A percentile compares a stretch with the other conserved stretches of the same genome.
Evolutionary conservation across 64 coral and sea anemone genomes (phyloP).

Genomic region (Porites lutea): DNA sequence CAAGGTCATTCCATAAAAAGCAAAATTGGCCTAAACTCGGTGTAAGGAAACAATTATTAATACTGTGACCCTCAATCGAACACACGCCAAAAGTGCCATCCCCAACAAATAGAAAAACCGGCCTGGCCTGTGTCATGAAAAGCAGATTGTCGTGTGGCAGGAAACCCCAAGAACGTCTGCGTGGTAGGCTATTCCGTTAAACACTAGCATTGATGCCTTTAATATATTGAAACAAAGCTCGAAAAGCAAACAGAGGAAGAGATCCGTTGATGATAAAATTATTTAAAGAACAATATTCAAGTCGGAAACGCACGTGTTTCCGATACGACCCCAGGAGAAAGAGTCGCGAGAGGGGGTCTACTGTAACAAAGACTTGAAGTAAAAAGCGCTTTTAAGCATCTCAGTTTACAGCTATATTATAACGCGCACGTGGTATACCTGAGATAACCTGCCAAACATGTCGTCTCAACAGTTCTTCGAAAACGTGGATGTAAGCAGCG

Average conservation of each 20-base stretch:
- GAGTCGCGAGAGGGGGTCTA: too few species aligned
- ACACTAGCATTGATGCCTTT: not conserved
- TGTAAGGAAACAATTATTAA: not conserved
- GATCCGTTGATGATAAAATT: too few species aligned
- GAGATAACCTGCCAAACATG: not conserved
- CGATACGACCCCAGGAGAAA: too few species aligned
- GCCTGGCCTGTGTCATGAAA: not conserved
- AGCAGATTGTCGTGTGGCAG: not conserved
- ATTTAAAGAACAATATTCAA: too few species aligned
- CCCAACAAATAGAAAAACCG: conserved; percentile 8
- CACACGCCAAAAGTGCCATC: not conserved
- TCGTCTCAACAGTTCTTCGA: too few species aligned
- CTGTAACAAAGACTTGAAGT: too few species aligned
- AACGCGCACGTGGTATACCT: too few species aligned
- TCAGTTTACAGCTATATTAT: not conserved
- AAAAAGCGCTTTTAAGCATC: not conserved
- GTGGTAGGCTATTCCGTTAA: not conserved
- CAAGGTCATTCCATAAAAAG: conserved; percentile 23
- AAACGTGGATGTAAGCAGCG: too few species aligned
- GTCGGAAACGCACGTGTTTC: too few species aligned
- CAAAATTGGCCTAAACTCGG: not conserved
- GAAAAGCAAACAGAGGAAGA: too few species aligned
- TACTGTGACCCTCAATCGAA: conserved; percentile 2
- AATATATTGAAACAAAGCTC: too few species aligned
- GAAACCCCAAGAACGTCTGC: not conserved